phyloP scores from a whole-genome alignment of 1,140 invertebrate species.

The Manduca sexta region DNA sequence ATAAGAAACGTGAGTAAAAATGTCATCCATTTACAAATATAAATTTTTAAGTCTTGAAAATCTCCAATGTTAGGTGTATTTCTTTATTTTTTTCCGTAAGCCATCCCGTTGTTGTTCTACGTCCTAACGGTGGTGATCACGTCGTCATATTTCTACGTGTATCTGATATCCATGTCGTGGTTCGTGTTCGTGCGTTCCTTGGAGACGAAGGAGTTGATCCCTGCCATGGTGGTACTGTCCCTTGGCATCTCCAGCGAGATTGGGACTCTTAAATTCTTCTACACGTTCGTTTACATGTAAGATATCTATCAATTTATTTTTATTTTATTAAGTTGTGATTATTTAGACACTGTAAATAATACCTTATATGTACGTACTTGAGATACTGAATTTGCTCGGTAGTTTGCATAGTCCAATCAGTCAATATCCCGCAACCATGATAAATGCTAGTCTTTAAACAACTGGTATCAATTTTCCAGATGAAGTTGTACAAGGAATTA shows the following conservation, averaged over 20 bases:
- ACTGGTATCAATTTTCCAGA: too few relatives aligned
- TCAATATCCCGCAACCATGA: too few relatives aligned
- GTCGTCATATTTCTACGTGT: slow-evolving; percentile 31
- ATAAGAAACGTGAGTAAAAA: slow-evolving; percentile 14
- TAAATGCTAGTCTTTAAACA: too few relatives aligned
- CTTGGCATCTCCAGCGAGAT: slow-evolving; percentile 15
- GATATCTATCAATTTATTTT: background rate
- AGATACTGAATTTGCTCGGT: too few relatives aligned
- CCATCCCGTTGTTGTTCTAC: slow-evolving; percentile 23
- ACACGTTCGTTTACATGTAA: slow-evolving; percentile 14
- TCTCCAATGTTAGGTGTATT: too few relatives aligned
- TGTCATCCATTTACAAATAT: background rate
- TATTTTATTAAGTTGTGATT: background rate
- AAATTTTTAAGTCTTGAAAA: too few relatives aligned
- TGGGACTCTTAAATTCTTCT: slow-evolving; percentile 12
- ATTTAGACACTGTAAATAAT: too few relatives aligned
- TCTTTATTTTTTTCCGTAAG: slow-evolving; percentile 22
- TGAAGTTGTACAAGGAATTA: too few relatives aligned
- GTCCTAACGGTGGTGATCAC: slow-evolving; percentile 9
- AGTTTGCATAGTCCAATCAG: too few relatives aligned
- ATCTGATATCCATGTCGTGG: slow-evolving; percentile 36
- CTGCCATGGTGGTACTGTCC: slow-evolving; percentile 15
- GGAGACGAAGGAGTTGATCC: slow-evolving; percentile 25
- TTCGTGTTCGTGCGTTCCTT: slow-evolving; percentile 31
- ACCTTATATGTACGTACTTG: too few relatives aligned